Base-by-base conservation (phyloP, 2,797 vertebrate species). In the Megaceryle alcyon region DNA sequence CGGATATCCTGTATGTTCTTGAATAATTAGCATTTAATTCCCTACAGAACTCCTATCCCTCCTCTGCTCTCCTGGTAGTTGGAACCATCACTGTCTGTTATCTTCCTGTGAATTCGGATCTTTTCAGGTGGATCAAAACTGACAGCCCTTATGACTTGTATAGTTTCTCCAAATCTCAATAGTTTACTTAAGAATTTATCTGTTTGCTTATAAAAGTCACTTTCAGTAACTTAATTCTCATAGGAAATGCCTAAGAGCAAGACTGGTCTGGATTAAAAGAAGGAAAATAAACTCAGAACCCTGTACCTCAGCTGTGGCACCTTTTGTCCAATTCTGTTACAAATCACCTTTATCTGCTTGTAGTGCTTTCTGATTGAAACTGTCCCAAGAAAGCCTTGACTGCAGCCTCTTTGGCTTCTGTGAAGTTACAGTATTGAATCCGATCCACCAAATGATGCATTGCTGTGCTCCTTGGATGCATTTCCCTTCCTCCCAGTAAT, bases 11-110 rank as follows among this genome's bases (percentile, higher is more conserved):
- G 0, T 33, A 15, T n/a, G 5, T 90, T 86, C 25, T 44, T 0
- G 0, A 49, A 28, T 64, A 57, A 70, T 37, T 25, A 57, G 7
- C 4, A 8, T 77, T 48, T 70, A 13, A 37, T 77, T 63, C 48
- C 22, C 35, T 66, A 1, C 15, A 37, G 22, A 18, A 23, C 35
- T 73, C 5, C 9, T 44, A 2, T 73, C 8, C 28, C 14, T 85
- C 16, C 31, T 57, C 18, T 69, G 44, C 44, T 77, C 17, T 76
- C 28, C 22, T 54, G n/a, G 23, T 29, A 35, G 10, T 43, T 88
- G 14, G 4, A 65, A 65, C 21, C 31, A 23, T n/a, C 54, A 13
- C 59, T 2, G 1, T 19, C 11, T 1, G 0, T 88, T 72, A 39
- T 18, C 41, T 18, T 77, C 25, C 43, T 79, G 66, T 2, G 1